Evolutionary conservation across 1,140 invertebrate species (phyloP).

Genomic region (Zelostemma sp.): DNA sequence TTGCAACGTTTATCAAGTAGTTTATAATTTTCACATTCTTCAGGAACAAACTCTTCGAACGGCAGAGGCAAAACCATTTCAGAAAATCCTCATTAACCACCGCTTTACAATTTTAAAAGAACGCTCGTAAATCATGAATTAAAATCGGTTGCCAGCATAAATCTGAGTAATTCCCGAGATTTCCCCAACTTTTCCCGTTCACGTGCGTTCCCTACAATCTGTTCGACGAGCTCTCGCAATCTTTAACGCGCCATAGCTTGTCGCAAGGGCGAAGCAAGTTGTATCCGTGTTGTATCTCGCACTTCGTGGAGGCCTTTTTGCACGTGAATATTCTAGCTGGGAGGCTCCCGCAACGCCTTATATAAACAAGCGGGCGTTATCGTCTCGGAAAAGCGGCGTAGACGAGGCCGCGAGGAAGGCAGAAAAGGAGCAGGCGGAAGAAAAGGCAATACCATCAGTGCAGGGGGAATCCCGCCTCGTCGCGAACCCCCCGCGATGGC

Average conservation of each 20-base stretch:
- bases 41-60: too few species aligned
- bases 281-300: slow-evolving; percentile 35
- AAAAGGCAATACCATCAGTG: slow-evolving; percentile 46
- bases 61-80: too few species aligned
- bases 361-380: slow-evolving; percentile 58
- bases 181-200: neutral
- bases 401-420: slow-evolving; percentile 26
- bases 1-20: too few species aligned
- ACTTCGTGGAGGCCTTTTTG: slow-evolving; percentile 33
- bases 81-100: too few species aligned
- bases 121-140: too few species aligned
- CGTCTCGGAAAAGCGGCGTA: slow-evolving; percentile 44
- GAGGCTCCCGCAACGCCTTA: slow-evolving; percentile 46
- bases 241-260: slow-evolving; percentile 51
- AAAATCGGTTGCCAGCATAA: too few species aligned
- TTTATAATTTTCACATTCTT: too few species aligned
- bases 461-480: slow-evolving; percentile 23
- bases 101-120: too few species aligned
- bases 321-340: slow-evolving; percentile 27
- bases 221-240: slow-evolving; percentile 32
- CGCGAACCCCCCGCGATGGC: slow-evolving; percentile 43
- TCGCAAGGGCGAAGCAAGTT: slow-evolving; percentile 24
- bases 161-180: too few species aligned
- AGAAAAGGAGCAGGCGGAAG: slow-evolving; percentile 36
- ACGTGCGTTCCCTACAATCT: neutral